Evolutionary conservation across 1,140 invertebrate genomes (phyloP), one percentile per base, ranked within the genome.

Genomic region (Hestina assimilis): DNA sequence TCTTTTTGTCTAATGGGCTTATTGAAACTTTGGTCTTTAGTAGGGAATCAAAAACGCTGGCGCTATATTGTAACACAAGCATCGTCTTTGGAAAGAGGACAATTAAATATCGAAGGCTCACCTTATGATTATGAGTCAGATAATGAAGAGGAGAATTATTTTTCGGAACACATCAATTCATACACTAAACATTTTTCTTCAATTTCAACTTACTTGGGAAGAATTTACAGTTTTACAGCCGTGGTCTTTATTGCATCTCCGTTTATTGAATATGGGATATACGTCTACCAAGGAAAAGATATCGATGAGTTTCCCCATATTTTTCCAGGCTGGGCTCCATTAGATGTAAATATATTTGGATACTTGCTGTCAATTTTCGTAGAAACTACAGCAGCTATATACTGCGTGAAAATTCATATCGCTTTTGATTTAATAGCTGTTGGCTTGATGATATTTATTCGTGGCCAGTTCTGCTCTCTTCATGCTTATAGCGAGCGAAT

Each of bases 391-490:
- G 51, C 79, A 4, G 41, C 75, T 1, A 28, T 72, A 15, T 83
- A 76, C 33, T 81, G 77, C 26, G 79, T 86, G 1, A 52, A 29
- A 20, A 59, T 79, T 0, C 83, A 86, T 48, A 53, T 65, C 4
- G 64, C 63, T 11, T 85, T 82, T 42, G 83, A 86, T 58, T 47
- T 76, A 20, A 67, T 66, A 12, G 57, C 64, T 4, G 54, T 79
- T 0, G 80, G 80, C 3, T 43, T 79, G 5, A 83, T 86, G 79
- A 83, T 82, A 31, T 81, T 83, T 24, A 54, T 80, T 14, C 69
- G 71, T 17, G 83, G 80, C 2, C 83, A 86, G 48, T 83, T 76
- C 47, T 45, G 55, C 11, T 51, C 73, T 41, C 48, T 86, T 1
- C 69, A 63, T 14, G 21, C 64, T 7, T 74, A 66, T 46, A 74